These are phyloP conservation scores for Rhyacophila evoluta DNA, from an alignment of 2,888 invertebrate species.

Conservation along the genomic window DNA sequence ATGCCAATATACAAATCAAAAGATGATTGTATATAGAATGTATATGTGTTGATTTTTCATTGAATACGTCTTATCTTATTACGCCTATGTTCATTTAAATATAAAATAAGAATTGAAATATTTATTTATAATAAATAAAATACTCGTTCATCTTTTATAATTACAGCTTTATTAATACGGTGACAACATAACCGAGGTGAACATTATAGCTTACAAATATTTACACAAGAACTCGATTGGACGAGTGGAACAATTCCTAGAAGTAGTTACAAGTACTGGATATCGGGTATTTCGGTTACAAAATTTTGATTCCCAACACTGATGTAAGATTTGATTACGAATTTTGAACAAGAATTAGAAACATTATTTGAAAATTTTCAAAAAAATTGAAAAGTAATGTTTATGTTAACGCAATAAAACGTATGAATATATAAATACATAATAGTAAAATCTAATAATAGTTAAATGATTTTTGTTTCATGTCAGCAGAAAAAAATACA, in stretches of 20 bases:
- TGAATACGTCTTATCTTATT: no score
- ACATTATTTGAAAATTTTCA: neutral
- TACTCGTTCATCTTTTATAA: neutral
- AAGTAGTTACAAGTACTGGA: neutral
- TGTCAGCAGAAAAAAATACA: no score
- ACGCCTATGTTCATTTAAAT: no score
- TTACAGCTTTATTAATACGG: neutral
- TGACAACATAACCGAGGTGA: conserved; percentile 14
- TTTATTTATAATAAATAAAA: neutral
- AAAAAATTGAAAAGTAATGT: no score
- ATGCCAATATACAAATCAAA: no score
- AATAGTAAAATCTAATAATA: no score
- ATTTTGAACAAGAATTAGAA: neutral
- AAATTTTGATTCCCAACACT: neutral
- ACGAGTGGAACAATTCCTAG: neutral
- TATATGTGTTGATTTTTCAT: no score
- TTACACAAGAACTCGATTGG: conserved; percentile 16
- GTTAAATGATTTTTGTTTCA: no score
- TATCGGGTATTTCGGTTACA: conserved; percentile 1
- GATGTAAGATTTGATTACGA: neutral
- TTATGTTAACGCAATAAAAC: no score
- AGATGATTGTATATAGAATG: no score
- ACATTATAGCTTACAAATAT: conserved; percentile 24
- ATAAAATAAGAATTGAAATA: no score
- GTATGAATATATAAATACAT: no score